phyloP scores from a whole-genome alignment of 2,113 vertebrate species.

The Gopherus flavomarginatus region DNA sequence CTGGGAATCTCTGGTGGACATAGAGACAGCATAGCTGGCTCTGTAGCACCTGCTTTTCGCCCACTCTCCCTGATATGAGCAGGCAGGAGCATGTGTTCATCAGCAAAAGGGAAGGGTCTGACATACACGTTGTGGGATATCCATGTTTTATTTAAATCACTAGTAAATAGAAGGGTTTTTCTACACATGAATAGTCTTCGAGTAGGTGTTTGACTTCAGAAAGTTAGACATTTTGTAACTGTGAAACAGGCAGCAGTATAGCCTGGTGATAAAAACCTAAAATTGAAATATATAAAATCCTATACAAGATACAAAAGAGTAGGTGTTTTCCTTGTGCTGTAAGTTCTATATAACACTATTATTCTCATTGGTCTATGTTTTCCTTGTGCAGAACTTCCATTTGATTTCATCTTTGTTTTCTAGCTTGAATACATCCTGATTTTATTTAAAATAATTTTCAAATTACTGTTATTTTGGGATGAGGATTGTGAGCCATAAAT shows the following conservation, averaged over 20 bases:
- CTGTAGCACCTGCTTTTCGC: neutral
- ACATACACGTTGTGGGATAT: neutral
- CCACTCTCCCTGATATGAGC: neutral
- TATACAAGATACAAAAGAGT: conserved; percentile 34
- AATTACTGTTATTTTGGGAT: neutral
- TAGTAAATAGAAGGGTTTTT: neutral
- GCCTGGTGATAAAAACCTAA: conserved; percentile 53
- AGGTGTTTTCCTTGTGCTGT: too few relatives aligned
- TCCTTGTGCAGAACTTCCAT: neutral
- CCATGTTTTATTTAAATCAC: neutral
- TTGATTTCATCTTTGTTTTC: neutral
- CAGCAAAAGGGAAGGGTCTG: neutral
- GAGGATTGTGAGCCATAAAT: neutral
- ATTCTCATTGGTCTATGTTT: too few relatives aligned
- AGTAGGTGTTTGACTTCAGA: conserved; percentile 11
- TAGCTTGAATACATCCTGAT: neutral
- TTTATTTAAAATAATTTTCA: too few relatives aligned
- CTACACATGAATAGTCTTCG: neutral
- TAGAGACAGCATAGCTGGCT: neutral
- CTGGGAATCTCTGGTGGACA: neutral
- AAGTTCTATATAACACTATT: too few relatives aligned
- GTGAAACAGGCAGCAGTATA: conserved; percentile 50
- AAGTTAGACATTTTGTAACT: conserved; percentile 34
- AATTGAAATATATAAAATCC: conserved; percentile 43
- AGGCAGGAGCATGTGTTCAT: neutral